Base-by-base conservation (phyloP, 2,888 invertebrate species). In the Panopea generosa region DNA sequence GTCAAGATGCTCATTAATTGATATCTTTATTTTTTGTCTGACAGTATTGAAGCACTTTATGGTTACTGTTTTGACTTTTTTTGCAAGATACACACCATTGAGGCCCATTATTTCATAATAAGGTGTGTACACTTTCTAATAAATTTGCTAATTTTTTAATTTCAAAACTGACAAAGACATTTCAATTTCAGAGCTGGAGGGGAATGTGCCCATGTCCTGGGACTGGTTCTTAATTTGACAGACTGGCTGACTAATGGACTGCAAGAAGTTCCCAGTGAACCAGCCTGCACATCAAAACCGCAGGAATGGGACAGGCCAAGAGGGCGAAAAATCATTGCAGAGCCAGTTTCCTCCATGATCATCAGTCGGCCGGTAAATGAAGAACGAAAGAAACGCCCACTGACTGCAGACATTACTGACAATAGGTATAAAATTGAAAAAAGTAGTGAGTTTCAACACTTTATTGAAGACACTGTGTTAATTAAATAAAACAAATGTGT, bases 291-390 rank as follows among this genome's bases (percentile, higher is more conserved):
- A 26, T 27, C 33, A 0, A 14, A 49, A 11, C 47, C 70, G 9
- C 70, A 70, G 38, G 49, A 55, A 33, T 75, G 75, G 69, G 65
- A 65, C 24, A 75, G 53, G 40, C 75, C 75, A 0, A 52, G 75
- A 16, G 61, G 75, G 2, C 27, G 7, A 66, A 70, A 40, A 29
- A 66, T 70, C n/a, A 3, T 14, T 14, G 45, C 75, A 14, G 66
- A 75, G 20, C 65, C 75, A 0, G 75, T 75, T 26, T 69, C 70
- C 3, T 33, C 57, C 7, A 75, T 75, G 65, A 61, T 75, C 14
- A 60, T 75, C 1, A 27, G 60, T 1, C 47, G 33, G 33, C 66
- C 69, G 14, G 49, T 33, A 14, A 69, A 61, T 29, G n/a, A 27
- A 2, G 61, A 55, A 40, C 53, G 66, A 29, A 70, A 75, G 24